phyloP scores from a whole-genome alignment of 2,113 vertebrate genomes.

The Semnopithecus entellus region DNA sequence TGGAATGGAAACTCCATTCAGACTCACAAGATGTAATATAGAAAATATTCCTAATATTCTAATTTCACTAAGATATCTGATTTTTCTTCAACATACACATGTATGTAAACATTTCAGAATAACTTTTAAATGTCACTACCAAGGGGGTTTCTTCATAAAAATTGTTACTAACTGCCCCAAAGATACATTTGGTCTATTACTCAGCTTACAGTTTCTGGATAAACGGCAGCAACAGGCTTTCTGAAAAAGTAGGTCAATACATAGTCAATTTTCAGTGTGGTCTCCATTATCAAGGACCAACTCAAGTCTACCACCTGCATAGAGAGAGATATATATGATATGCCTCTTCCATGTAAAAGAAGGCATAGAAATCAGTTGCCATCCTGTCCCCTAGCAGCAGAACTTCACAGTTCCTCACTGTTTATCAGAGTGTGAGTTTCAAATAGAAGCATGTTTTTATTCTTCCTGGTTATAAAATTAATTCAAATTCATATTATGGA shows the following conservation, averaged over 20 bases:
- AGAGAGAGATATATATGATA: neutral
- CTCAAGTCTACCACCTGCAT: neutral
- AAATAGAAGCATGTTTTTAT: neutral
- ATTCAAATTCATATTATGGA: neutral
- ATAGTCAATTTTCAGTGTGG: too few species aligned
- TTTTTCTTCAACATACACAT: neutral
- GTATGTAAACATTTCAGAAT: neutral
- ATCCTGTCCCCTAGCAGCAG: neutral
- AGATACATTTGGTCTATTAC: neutral
- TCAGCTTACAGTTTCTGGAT: neutral
- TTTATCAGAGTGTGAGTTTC: neutral
- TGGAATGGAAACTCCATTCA: neutral
- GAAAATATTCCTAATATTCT: neutral
- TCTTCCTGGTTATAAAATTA: neutral
- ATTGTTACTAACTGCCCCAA: neutral
- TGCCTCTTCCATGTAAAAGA: neutral
- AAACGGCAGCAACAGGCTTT: neutral
- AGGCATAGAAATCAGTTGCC: neutral
- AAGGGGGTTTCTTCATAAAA: neutral
- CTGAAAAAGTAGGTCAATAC: neutral
- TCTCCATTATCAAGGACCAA: neutral
- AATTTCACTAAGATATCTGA: neutral
- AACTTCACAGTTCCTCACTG: neutral
- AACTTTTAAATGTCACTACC: neutral
- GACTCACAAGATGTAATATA: neutral